Percentiles rank a stretch among this genome's conserved stretches.
Conservation (phyloP, 1,140 invertebrate species). For the Carposina sasakii region DNA sequence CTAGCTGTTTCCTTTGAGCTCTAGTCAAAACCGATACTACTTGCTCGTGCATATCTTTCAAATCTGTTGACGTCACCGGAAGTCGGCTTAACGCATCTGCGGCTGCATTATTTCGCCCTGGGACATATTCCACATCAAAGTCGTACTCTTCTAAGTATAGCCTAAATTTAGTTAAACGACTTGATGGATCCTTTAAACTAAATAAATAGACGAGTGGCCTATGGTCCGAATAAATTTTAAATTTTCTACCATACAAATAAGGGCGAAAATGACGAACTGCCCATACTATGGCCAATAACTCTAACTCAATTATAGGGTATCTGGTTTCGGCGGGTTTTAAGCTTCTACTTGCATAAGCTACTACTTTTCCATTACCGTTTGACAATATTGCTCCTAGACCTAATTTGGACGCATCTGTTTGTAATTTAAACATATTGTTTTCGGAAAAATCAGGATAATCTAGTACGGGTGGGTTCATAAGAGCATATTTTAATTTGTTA, state of each 20-base stretch:
- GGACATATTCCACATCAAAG: slow-evolving; percentile 40
- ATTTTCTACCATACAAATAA: slow-evolving; percentile 26
- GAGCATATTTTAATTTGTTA: slow-evolving; percentile 8
- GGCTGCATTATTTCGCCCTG: slow-evolving; percentile 17
- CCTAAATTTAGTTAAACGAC: slow-evolving; percentile 17
- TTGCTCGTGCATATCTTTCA: background rate
- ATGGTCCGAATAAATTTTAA: slow-evolving; percentile 60
- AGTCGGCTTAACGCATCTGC: slow-evolving; percentile 15
- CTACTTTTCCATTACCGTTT: slow-evolving; percentile 17
- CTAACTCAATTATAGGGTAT: slow-evolving; percentile 53
- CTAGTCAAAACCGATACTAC: slow-evolving; percentile 2
- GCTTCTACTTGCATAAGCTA: slow-evolving; percentile 50
- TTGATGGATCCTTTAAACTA: slow-evolving; percentile 13
- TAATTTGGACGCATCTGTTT: background rate
- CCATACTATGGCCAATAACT: slow-evolving; percentile 58
- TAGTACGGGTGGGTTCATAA: background rate
- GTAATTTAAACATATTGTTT: background rate
- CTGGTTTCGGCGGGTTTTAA: slow-evolving; percentile 47
- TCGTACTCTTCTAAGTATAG: slow-evolving; percentile 41
- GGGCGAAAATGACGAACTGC: slow-evolving; percentile 30
- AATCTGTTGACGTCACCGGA: background rate
- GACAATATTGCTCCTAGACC: slow-evolving; percentile 15
- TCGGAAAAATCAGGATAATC: background rate
- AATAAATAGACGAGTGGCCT: slow-evolving; percentile 27
- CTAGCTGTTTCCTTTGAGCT: background rate